Base-by-base conservation (phyloP, 2,797 vertebrate genomes). In the Carapus acus region DNA sequence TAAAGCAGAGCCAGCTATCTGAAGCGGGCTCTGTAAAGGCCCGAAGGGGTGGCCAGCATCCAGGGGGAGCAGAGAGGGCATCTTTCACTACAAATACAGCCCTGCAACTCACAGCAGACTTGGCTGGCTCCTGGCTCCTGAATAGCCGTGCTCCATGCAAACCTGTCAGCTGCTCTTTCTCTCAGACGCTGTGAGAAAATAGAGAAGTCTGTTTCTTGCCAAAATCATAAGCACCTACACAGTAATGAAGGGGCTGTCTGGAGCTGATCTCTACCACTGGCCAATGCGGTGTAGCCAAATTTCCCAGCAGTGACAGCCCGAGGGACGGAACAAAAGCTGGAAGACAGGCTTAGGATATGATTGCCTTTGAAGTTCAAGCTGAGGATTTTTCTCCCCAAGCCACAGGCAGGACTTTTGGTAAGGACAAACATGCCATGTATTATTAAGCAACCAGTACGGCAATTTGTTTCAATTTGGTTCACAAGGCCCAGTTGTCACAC, bases 381-480 rank as follows among this genome's bases (percentile, higher is more conserved):
- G 24, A 57, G 33, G 56, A 52, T 61, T 49, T 62, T 34, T n/a
- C n/a, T n/a, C n/a, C 39, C 56, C 38, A 50, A 49, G 64, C 43
- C 18, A 49, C 62, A 62, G 29, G 22, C 43, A 21, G 54, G 46
- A 48, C 69, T 54, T 45, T 41, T 54, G 17, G 64, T 78, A 60
- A 77, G 62, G 62, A 63, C 56, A 66, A 50, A 65, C 55, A 58
- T 38, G 49, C 29, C 46, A 58, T 54, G 56, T 63, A 59, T 74
- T 62, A 80, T 77, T 67, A 77, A 67, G 48, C 13, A 21, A 61
- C 64, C 67, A 65, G 49, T 49, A 52, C 22, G 17, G 62, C 58
- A 62, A 63, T 78, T 79, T 71, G 67, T 74, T 82, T 71, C 67
- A 61, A 56, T 79, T 79, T 73, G 58, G 58, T 62, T 68, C 51